Base-by-base conservation (phyloP, 2,113 vertebrate genomes). In the Thryonomys swinderianus region DNA sequence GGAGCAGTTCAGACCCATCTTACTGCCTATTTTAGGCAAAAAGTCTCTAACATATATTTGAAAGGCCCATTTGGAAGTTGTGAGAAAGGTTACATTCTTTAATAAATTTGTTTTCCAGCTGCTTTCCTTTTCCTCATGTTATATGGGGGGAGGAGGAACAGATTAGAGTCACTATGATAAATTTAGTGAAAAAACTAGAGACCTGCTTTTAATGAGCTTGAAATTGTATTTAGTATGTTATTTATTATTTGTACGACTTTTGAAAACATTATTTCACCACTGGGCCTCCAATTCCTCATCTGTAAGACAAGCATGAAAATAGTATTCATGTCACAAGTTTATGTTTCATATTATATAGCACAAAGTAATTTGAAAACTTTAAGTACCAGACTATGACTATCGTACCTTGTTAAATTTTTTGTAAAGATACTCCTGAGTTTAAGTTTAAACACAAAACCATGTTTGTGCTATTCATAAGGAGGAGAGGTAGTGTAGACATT, bases 251-350 rank as follows among this genome's bases (percentile, higher is more conserved):
- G 45, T 62, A 74, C 45, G 27, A 73, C 73, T 40, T 74, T 91
- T 53, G 34, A 67, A 78, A 32, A 90, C 80, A 90, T 80, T 74
- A 89, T 67, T 90, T 89, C 85, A 93, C 17, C 27, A 79, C 45
- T 79, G 53, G 42, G 51, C 21, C 32, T 90, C 45, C n/a, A n/a
- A 53, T 64, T 95, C 59, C 74, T 95, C 48, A 55, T 48, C 14
- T 86, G 59, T 62, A 91, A 94, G 94, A 86, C 55, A 62, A 91
- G 30, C 18, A 48, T 91, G 67, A 90, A 93, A 85, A 55, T 57
- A 82, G 40, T 79, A 73, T 81, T 82, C 88, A 76, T 25, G 64
- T 79, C 62, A 80, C 57, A 90, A 86, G 62, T 76, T 94, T 95
- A 90, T 95, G 92, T 76, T 51, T 57, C 80, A 87, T 1, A 85